These are phyloP conservation scores for Palythoa caribaeorum DNA, from an alignment of 92 coral and sea anemone genomes.

Conservation along the genomic window DNA sequence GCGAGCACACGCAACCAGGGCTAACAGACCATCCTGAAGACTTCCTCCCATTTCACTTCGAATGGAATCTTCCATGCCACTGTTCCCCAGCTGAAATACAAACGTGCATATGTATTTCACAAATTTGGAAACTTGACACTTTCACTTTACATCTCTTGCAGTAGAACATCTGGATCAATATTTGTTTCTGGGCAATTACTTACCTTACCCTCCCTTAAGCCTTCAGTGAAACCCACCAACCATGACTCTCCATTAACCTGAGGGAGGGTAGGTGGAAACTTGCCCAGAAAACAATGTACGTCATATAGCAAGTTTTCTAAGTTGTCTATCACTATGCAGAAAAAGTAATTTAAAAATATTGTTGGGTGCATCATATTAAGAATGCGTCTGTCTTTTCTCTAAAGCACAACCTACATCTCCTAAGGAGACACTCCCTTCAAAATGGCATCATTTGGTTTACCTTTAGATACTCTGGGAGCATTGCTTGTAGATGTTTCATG, in stretches of 20 bases:
- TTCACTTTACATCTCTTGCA: too few species aligned
- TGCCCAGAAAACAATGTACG: too few species aligned
- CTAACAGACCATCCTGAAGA: slow-evolving; percentile 74
- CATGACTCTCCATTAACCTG: too few species aligned
- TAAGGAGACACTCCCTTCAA: neutral
- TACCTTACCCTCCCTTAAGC: too few species aligned
- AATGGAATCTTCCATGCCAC: slow-evolving; percentile 81
- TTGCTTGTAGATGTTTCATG: slow-evolving; percentile 58
- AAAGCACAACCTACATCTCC: neutral
- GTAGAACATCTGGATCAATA: too few species aligned
- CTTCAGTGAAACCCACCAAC: too few species aligned
- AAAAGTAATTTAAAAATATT: neutral
- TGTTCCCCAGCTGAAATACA: slow-evolving; percentile 78
- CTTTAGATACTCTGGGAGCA: slow-evolving; percentile 71
- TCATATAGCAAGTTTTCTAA: neutral
- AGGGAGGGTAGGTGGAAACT: too few species aligned
- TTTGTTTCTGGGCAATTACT: neutral
- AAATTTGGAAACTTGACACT: too few species aligned
- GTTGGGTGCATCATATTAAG: too few species aligned
- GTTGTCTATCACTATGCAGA: slow-evolving; percentile 1
- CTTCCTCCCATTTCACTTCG: slow-evolving; percentile 86
- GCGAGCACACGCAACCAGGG: slow-evolving; percentile 69
- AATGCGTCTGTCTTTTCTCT: neutral
- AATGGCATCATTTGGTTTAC: neutral
- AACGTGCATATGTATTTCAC: neutral